These are phyloP conservation scores for Carcina quercana DNA, from an alignment of 2,888 invertebrate species.

Conservation along the genomic window DNA sequence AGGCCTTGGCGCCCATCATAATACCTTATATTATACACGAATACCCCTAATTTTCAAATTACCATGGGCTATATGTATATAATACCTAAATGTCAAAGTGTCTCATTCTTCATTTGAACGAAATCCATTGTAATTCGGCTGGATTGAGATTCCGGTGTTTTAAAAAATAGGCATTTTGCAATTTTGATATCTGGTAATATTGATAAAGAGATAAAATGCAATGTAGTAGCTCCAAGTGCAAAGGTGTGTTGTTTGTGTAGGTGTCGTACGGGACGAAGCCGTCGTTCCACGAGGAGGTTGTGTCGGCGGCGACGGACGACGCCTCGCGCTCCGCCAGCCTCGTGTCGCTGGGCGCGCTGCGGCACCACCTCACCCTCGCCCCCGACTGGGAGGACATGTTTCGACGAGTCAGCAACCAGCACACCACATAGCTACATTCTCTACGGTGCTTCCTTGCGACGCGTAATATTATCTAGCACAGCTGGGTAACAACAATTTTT, in stretches of 20 bases:
- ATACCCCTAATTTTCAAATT: no score
- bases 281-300: constrained; percentile 73
- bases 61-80: no score
- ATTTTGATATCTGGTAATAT: no score
- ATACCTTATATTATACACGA: background rate
- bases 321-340: constrained; percentile 71
- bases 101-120: no score
- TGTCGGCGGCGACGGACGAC: constrained; percentile 68
- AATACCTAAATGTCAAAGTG: no score
- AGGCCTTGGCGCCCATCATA: background rate
- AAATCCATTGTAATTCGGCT: no score
- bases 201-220: no score
- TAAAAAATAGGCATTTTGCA: no score
- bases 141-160: no score
- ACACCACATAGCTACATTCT: background rate
- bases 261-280: constrained; percentile 73
- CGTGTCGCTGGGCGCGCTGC: constrained; percentile 70
- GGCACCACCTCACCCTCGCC: constrained; percentile 71
- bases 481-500: background rate
- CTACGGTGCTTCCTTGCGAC: background rate
- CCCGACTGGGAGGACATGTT: constrained; percentile 74
- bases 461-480: background rate
- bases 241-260: constrained; percentile 23
- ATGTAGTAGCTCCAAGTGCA: no score
- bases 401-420: constrained; percentile 27